phyloP scores from a whole-genome alignment of 2,797 vertebrate genomes.

The Lycodopsis pacificus region DNA sequence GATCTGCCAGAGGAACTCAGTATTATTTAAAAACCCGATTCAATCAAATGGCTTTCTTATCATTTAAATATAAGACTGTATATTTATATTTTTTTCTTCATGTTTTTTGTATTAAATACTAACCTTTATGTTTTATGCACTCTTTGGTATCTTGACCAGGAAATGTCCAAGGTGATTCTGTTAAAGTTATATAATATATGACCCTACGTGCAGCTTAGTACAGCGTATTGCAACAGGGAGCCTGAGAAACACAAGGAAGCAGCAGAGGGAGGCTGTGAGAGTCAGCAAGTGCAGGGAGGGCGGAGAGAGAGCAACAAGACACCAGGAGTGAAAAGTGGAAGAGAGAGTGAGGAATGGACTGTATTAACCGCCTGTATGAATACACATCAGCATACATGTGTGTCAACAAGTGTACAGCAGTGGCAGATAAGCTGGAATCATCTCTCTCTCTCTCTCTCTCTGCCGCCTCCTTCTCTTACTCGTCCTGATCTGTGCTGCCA shows the following conservation, averaged over 20 bases:
- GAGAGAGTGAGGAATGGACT: constrained; percentile 20
- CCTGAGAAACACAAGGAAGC: constrained; percentile 15
- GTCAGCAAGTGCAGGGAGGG: constrained; percentile 6
- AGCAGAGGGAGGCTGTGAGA: background rate
- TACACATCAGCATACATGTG: constrained; percentile 64
- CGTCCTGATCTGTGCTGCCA: constrained; percentile 84
- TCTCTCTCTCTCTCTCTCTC: constrained; percentile 44
- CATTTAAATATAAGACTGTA: background rate
- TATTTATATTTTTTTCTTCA: background rate
- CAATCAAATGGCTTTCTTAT: background rate
- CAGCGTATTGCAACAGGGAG: constrained; percentile 17
- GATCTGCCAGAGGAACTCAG: background rate
- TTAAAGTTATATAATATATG: background rate
- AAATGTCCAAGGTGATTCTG: background rate
- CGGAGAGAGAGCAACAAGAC: constrained; percentile 19
- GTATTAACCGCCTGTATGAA: constrained; percentile 57
- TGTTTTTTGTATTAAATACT: background rate
- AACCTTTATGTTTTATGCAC: background rate
- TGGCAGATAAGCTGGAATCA: constrained; percentile 81
- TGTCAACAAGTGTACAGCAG: constrained; percentile 80
- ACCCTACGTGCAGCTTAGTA: constrained; percentile 33
- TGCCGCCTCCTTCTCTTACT: constrained; percentile 61
- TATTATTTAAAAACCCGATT: background rate
- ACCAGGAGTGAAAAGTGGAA: constrained; percentile 23
- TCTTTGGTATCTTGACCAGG: background rate